Percentiles rank a stretch among this genome's conserved stretches.
These are phyloP conservation scores for Tachysurus vachellii DNA, from an alignment of 2,113 vertebrate species.

Conservation along the genomic window DNA sequence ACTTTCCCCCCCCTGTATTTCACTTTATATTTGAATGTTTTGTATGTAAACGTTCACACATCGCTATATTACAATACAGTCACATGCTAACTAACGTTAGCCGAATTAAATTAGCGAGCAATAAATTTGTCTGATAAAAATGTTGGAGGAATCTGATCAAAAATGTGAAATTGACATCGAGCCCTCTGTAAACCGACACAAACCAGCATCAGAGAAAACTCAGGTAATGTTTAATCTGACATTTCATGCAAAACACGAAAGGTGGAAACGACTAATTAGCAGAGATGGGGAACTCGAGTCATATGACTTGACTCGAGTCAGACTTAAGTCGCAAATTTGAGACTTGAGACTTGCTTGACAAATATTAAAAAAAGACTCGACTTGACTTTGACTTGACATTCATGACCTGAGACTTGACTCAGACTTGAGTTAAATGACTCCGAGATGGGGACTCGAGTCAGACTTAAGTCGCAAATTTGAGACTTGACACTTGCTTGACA, in stretches of 20 bases:
- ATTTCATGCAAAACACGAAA: constrained; percentile 42
- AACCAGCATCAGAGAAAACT: constrained; percentile 67
- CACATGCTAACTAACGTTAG: background rate
- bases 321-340: no score
- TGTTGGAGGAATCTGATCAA: constrained; percentile 53
- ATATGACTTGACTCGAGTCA: no score
- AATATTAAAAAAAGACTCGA: no score
- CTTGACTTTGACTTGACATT: no score
- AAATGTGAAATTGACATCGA: constrained; percentile 42
- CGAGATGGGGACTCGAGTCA: no score
- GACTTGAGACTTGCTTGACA: no score
- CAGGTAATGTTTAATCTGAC: constrained; percentile 65
- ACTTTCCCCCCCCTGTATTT: no score
- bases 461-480: no score
- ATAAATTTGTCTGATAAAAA: background rate
- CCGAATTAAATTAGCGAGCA: background rate
- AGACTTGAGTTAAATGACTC: no score
- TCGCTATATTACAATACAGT: background rate
- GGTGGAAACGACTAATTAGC: background rate
- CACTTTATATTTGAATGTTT: background rate
- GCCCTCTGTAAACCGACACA: constrained; percentile 63
- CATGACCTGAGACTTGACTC: no score
- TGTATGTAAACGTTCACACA: background rate
- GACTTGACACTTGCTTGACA: no score
- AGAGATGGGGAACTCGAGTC: background rate